Conservation (phyloP, 2,797 vertebrate species). For the Microctenopoma steveboyesi region DNA sequence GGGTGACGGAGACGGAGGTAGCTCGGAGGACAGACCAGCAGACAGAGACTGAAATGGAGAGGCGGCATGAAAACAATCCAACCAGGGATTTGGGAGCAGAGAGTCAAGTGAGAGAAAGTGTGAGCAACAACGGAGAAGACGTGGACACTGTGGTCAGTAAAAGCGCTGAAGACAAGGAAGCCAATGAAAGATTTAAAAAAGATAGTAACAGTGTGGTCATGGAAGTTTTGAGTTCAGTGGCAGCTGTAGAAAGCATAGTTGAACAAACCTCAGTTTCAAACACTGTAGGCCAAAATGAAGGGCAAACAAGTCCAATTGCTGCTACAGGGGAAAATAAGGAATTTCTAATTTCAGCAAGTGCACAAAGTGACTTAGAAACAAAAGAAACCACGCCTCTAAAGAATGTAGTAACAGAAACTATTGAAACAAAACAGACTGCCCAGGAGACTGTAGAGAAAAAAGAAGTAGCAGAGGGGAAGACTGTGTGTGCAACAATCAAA, state of each 20-base stretch:
- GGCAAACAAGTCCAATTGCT: neutral
- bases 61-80: slow-evolving; percentile 60
- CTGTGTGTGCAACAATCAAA: slow-evolving; percentile 48
- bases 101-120: slow-evolving; percentile 40
- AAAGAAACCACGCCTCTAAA: slow-evolving; percentile 29
- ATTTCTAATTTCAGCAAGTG: slow-evolving; percentile 23
- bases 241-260: slow-evolving; percentile 32
- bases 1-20: slow-evolving; percentile 76
- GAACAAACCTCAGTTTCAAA: slow-evolving; percentile 43
- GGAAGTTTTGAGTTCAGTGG: slow-evolving; percentile 28
- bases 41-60: slow-evolving; percentile 71
- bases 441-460: slow-evolving; percentile 39
- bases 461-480: slow-evolving; percentile 39
- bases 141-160: slow-evolving; percentile 30
- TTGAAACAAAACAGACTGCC: slow-evolving; percentile 24
- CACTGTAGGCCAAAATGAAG: slow-evolving; percentile 29
- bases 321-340: slow-evolving; percentile 29
- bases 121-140: slow-evolving; percentile 24
- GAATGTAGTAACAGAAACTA: slow-evolving; percentile 46
- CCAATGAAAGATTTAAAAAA: slow-evolving; percentile 33
- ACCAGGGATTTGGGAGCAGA: slow-evolving; percentile 34
- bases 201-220: slow-evolving; percentile 36
- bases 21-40: slow-evolving; percentile 74
- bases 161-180: slow-evolving; percentile 29
- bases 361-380: slow-evolving; percentile 41